These are phyloP conservation scores for Enteromius unitaeniatus DNA, from an alignment of 2,797 vertebrate species.

Conservation along the genomic window DNA sequence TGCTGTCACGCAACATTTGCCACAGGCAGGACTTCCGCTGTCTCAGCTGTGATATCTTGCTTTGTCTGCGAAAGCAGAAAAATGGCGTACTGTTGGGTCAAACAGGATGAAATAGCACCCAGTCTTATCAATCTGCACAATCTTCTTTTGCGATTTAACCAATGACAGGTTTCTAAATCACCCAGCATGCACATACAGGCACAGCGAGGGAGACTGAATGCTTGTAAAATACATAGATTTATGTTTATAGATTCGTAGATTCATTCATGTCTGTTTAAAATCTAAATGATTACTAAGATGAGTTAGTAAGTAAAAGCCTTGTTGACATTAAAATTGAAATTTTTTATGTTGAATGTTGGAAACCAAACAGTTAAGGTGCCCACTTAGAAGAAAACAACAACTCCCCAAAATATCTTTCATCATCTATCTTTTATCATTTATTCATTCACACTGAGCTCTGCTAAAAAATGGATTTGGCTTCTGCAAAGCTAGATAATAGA, in stretches of 20 bases:
- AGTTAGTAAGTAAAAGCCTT: neutral
- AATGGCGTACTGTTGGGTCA: neutral
- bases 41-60: constrained; percentile 19
- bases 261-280: constrained; percentile 2
- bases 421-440: too few species aligned
- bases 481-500: constrained; percentile 30
- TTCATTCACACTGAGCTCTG: neutral
- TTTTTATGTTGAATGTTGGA: neutral
- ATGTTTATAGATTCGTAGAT: constrained; percentile 18
- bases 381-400: neutral
- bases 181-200: neutral
- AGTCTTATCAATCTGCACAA: constrained; percentile 46
- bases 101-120: constrained; percentile 54
- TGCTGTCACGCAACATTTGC: constrained; percentile 22
- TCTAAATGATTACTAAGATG: neutral
- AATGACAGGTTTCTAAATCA: constrained; percentile 48
- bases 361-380: neutral
- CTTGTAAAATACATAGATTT: constrained; percentile 6
- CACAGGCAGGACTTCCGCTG: constrained; percentile 23
- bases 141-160: constrained; percentile 45
- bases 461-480: constrained; percentile 28
- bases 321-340: neutral
- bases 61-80: constrained; percentile 19
- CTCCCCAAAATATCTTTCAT: neutral
- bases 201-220: neutral